phyloP scores from a whole-genome alignment of 2,888 invertebrate genomes.

The Cylloceria caligata region DNA sequence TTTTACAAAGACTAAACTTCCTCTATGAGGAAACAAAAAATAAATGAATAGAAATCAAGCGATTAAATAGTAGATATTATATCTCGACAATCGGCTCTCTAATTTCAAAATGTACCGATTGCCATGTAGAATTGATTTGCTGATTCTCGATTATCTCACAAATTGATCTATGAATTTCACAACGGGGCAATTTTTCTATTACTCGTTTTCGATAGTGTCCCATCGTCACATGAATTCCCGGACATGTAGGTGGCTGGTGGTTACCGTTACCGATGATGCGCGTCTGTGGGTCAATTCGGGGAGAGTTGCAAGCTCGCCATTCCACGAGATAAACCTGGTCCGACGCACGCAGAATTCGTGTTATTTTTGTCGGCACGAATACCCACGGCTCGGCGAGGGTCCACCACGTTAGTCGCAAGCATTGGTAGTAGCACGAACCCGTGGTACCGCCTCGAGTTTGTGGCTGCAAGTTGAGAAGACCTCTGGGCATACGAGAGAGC shows the following conservation, averaged over 20 bases:
- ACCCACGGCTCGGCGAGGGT: slow-evolving; percentile 75
- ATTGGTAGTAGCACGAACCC: slow-evolving; percentile 59
- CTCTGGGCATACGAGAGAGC: slow-evolving; percentile 34
- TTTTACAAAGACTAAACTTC: too few relatives aligned
- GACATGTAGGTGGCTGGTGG: slow-evolving; percentile 19
- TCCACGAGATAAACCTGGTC: slow-evolving; percentile 66
- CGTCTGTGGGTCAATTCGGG: slow-evolving; percentile 60
- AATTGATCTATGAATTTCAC: neutral
- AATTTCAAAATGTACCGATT: neutral
- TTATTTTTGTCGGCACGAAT: slow-evolving; percentile 84
- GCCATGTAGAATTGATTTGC: neutral
- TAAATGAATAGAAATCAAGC: neutral
- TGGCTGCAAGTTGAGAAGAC: slow-evolving; percentile 69
- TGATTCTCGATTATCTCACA: neutral
- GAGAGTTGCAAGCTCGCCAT: slow-evolving; percentile 70
- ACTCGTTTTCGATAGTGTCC: neutral
- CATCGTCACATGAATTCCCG: neutral
- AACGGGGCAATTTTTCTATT: neutral
- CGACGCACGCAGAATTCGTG: slow-evolving; percentile 81
- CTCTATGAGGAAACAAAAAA: too few relatives aligned
- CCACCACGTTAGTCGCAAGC: slow-evolving; percentile 48
- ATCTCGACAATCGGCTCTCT: neutral
- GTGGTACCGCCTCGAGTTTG: slow-evolving; percentile 72
- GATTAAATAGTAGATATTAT: neutral
- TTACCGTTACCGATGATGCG: slow-evolving; percentile 41